Conservation (phyloP, 2,888 invertebrate genomes). For the Craniophora ligustri region DNA sequence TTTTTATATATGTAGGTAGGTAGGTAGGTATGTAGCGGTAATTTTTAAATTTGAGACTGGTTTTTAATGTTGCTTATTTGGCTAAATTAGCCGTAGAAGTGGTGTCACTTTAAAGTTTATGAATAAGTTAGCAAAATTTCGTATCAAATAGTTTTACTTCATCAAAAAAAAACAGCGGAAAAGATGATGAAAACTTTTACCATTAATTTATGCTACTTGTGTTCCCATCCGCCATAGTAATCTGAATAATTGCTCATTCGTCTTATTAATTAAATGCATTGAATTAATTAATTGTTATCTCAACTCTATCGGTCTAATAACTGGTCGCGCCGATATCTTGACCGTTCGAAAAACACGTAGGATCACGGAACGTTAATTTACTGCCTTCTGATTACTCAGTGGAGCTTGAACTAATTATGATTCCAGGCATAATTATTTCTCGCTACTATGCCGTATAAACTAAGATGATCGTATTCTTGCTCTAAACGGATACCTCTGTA, state of each 20-base stretch:
- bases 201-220: slow-evolving; percentile 21
- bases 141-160: slow-evolving; percentile 21
- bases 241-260: slow-evolving; percentile 32
- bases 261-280: slow-evolving; percentile 38
- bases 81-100: slow-evolving; percentile 53
- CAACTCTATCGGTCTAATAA: slow-evolving; percentile 29
- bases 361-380: slow-evolving; percentile 48
- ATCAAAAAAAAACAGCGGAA: slow-evolving; percentile 17
- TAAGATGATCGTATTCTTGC: slow-evolving; percentile 14
- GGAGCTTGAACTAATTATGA: slow-evolving; percentile 55
- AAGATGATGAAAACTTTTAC: slow-evolving; percentile 34
- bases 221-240: slow-evolving; percentile 24
- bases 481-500: no score
- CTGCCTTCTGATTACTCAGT: slow-evolving; percentile 52
- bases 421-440: slow-evolving; percentile 42
- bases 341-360: slow-evolving; percentile 35
- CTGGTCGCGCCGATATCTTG: slow-evolving; percentile 30
- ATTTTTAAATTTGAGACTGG: slow-evolving; percentile 60
- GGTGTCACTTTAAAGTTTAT: slow-evolving; percentile 60
- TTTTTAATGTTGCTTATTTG: slow-evolving; percentile 58
- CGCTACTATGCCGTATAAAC: slow-evolving; percentile 23
- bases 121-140: slow-evolving; percentile 44
- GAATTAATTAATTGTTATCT: slow-evolving; percentile 43
- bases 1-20: no score
- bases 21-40: slow-evolving; percentile 58